Conservation (phyloP, 2,888 invertebrate genomes). For the Lumbricus terrestris region DNA sequence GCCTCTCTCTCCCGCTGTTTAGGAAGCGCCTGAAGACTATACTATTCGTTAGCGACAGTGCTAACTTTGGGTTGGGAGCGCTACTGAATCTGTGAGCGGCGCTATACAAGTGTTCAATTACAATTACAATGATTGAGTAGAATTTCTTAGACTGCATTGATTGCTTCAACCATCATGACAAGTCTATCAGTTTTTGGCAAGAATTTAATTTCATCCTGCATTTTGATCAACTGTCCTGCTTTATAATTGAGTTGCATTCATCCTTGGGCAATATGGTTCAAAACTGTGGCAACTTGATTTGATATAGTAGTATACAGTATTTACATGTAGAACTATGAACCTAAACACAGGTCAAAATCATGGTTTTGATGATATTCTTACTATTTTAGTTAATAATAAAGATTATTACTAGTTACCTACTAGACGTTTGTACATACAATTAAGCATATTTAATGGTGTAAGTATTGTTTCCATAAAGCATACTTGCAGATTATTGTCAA, state of each 20-base stretch:
- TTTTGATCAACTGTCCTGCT: background rate
- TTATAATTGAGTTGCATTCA: background rate
- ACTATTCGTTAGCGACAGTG: too few species aligned
- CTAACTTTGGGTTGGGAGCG: too few species aligned
- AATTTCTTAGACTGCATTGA: background rate
- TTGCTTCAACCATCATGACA: background rate
- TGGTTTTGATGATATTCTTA: background rate
- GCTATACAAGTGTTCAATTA: too few species aligned
- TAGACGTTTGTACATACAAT: background rate
- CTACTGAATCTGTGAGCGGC: too few species aligned
- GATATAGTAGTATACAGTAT: too few species aligned
- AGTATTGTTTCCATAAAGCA: background rate
- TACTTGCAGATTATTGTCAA: background rate
- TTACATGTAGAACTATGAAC: too few species aligned
- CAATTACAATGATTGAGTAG: too few species aligned
- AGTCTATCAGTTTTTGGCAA: background rate
- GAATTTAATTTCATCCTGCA: background rate
- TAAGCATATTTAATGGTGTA: background rate
- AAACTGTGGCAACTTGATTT: background rate
- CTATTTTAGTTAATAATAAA: background rate
- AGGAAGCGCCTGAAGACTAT: too few species aligned
- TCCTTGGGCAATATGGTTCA: background rate
- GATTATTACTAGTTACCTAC: background rate
- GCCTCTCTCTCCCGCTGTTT: too few species aligned
- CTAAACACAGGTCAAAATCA: background rate